Evolutionary conservation across 2,113 vertebrate species (phyloP).

Genomic region (Pycnonotus jocosus): DNA sequence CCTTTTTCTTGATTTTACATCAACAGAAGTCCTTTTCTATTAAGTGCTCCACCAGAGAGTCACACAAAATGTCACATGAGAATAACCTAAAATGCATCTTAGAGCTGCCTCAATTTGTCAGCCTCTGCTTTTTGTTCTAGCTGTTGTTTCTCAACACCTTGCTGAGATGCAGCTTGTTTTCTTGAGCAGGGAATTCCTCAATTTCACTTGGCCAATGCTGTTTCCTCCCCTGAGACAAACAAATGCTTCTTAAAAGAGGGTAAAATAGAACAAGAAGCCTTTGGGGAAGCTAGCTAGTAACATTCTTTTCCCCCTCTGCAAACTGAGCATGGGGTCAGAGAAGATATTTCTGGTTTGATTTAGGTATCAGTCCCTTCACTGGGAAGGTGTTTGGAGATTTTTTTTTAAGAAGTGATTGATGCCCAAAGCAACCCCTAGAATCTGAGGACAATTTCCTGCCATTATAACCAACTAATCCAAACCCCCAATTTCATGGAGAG

Average conservation of each 20-base stretch:
- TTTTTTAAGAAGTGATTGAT: neutral
- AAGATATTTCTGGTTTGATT: neutral
- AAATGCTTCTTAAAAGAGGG: neutral
- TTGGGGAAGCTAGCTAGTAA: neutral
- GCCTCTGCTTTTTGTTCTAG: neutral
- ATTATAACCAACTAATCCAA: neutral
- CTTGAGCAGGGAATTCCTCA: neutral
- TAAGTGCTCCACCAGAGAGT: neutral
- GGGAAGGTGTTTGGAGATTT: neutral
- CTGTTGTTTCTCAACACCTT: neutral
- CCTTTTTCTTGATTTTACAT: neutral
- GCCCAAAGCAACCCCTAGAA: neutral
- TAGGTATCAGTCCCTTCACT: neutral
- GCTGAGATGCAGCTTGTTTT: neutral
- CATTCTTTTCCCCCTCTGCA: neutral
- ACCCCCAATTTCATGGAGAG: accelerated
- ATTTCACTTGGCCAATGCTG: neutral
- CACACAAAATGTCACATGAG: neutral
- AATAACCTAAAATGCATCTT: neutral
- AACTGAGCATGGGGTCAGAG: neutral
- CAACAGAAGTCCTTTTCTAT: neutral
- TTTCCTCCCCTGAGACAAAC: neutral
- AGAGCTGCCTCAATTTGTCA: neutral
- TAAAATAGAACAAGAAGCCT: neutral
- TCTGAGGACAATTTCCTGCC: neutral